phyloP scores from a whole-genome alignment of 2,113 vertebrate species.

The Pluvianellus socialis region DNA sequence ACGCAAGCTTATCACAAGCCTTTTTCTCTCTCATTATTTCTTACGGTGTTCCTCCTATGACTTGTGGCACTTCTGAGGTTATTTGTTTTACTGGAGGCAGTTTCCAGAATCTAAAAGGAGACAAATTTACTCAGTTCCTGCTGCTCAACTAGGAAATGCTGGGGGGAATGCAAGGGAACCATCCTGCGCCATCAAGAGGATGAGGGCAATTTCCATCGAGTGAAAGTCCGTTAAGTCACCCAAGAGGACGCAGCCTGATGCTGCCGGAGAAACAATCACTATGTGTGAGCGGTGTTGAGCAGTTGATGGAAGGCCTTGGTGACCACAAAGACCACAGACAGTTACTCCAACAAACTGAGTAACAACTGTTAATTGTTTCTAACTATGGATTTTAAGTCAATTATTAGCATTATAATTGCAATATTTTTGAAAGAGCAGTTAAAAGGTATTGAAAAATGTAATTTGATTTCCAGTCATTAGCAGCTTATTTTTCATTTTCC shows the following conservation, averaged over 20 bases:
- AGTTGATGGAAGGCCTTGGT: background rate
- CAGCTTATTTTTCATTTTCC: conserved; percentile 14
- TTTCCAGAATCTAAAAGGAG: background rate
- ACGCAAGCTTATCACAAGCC: background rate
- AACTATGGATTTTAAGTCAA: conserved; percentile 10
- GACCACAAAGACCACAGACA: background rate
- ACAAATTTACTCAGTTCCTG: background rate
- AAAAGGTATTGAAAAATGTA: conserved; percentile 6
- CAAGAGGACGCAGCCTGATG: background rate
- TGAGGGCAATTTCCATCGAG: background rate
- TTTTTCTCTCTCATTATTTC: background rate
- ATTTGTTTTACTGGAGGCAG: background rate
- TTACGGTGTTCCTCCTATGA: background rate
- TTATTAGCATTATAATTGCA: background rate
- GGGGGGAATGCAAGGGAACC: background rate
- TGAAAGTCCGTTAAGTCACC: background rate
- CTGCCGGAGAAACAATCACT: conserved; percentile 35
- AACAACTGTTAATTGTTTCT: conserved; percentile 3
- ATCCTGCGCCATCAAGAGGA: background rate
- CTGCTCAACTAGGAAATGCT: background rate
- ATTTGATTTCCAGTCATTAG: conserved; percentile 18
- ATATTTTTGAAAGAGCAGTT: conserved; percentile 38
- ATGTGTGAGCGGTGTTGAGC: background rate
- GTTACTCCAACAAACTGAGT: conserved; percentile 3
- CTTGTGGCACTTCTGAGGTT: background rate